Conservation (phyloP, 2,113 vertebrate species). For the Oreamnos americanus region DNA sequence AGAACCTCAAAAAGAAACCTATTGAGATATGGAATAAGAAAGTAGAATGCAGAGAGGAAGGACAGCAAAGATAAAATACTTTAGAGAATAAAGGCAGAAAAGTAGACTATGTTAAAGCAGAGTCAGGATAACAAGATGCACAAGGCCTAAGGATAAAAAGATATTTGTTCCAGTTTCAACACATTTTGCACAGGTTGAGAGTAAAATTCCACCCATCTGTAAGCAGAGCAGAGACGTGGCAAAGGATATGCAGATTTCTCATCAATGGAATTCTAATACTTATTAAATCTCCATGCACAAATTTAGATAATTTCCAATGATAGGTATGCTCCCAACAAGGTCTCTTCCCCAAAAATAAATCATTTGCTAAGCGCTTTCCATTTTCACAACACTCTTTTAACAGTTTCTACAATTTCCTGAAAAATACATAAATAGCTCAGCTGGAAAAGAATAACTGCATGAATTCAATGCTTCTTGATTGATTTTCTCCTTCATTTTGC, state of each 20-base stretch:
- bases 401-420: constrained; percentile 26
- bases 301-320: background rate
- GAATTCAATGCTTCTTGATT: background rate
- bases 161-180: background rate
- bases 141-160: background rate
- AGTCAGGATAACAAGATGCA: background rate
- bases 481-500: background rate
- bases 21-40: constrained; percentile 33
- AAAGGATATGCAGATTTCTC: background rate
- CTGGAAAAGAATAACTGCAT: background rate
- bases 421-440: background rate
- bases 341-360: constrained; percentile 5
- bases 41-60: constrained; percentile 43
- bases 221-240: background rate
- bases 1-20: constrained; percentile 40
- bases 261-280: background rate
- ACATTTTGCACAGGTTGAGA: background rate
- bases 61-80: constrained; percentile 41
- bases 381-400: constrained; percentile 38
- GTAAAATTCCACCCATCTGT: background rate
- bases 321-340: constrained; percentile 11
- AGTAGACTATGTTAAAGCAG: constrained; percentile 30
- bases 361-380: constrained; percentile 32
- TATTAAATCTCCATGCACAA: background rate
- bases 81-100: constrained; percentile 49